These are phyloP conservation scores for Drosophila incognita DNA, from an alignment of 2,888 invertebrate genomes.

Conservation along the genomic window DNA sequence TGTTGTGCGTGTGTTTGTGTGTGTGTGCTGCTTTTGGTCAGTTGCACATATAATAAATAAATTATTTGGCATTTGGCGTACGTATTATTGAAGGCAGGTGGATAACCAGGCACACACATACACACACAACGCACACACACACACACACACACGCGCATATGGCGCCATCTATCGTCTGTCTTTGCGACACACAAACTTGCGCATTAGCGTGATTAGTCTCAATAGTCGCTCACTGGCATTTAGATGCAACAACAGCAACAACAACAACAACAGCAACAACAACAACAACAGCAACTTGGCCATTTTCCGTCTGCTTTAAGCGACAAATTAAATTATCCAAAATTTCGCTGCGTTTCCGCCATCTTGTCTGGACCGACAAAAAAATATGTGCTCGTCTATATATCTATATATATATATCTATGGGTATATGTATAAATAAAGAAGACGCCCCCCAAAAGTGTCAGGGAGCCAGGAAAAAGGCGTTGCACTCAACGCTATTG, in stretches of 20 bases:
- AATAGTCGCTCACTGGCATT: constrained; percentile 74
- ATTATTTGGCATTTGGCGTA: constrained; percentile 81
- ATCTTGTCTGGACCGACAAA: constrained; percentile 67
- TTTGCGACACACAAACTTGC: constrained; percentile 69
- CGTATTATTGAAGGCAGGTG: constrained; percentile 80
- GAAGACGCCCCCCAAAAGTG: constrained; percentile 60
- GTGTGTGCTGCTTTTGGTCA: constrained; percentile 68
- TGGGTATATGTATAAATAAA: constrained; percentile 19
- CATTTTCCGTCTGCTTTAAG: constrained; percentile 39
- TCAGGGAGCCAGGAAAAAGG: constrained; percentile 77
- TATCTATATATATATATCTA: neutral
- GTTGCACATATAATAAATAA: constrained; percentile 80
- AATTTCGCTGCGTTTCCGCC: constrained; percentile 67
- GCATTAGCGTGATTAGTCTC: constrained; percentile 81
- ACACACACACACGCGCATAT: constrained; percentile 19
- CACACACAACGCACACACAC: neutral
- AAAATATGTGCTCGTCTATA: neutral
- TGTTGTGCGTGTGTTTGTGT: constrained; percentile 16
- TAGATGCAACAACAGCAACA: constrained; percentile 44
- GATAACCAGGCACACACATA: constrained; percentile 57
- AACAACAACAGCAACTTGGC: constrained; percentile 16
- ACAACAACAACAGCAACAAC: constrained; percentile 41
- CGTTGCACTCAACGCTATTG: constrained; percentile 72
- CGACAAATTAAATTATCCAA: constrained; percentile 58
- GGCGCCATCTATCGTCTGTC: constrained; percentile 70